phyloP scores from a whole-genome alignment of 2,797 vertebrate genomes.

The Lepidocolaptes lacrymiger region DNA sequence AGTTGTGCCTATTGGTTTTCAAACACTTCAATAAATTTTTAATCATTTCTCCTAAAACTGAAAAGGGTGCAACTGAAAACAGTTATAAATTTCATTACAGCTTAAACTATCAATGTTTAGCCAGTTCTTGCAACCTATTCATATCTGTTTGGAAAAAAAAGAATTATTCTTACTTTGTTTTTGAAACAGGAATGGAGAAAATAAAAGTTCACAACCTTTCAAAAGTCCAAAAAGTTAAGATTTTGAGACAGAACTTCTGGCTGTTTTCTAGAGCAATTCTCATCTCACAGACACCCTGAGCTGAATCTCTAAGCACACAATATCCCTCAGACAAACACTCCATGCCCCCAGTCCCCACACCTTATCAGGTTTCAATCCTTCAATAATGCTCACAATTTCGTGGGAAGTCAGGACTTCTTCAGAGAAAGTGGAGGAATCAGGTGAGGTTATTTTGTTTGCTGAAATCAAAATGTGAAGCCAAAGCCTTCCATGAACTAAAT shows the following conservation, averaged over 20 bases:
- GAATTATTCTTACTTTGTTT: neutral
- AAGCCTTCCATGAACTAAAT: neutral
- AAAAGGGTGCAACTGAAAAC: neutral
- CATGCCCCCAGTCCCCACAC: neutral
- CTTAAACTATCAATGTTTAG: neutral
- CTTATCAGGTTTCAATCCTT: slow-evolving; percentile 27
- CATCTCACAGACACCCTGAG: neutral
- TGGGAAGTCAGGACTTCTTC: slow-evolving; percentile 9
- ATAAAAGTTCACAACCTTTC: neutral
- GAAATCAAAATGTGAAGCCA: slow-evolving; percentile 27
- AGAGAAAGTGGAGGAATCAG: slow-evolving; percentile 19
- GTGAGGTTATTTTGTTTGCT: slow-evolving; percentile 11
- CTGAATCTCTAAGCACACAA: slow-evolving; percentile 4
- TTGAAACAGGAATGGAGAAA: neutral
- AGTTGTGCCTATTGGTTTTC: neutral
- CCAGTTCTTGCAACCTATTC: neutral
- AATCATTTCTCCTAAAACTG: neutral
- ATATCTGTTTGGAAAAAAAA: neutral
- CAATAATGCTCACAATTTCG: slow-evolving; percentile 22
- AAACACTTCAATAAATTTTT: neutral
- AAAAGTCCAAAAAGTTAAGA: neutral
- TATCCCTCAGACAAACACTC: slow-evolving; percentile 13
- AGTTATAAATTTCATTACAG: neutral
- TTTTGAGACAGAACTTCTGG: neutral
- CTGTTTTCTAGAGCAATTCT: neutral